A percentile compares a stretch with the other conserved stretches of the same genome.
Conservation (phyloP, 2,797 vertebrate species). For the Sarcophilus harrisii region DNA sequence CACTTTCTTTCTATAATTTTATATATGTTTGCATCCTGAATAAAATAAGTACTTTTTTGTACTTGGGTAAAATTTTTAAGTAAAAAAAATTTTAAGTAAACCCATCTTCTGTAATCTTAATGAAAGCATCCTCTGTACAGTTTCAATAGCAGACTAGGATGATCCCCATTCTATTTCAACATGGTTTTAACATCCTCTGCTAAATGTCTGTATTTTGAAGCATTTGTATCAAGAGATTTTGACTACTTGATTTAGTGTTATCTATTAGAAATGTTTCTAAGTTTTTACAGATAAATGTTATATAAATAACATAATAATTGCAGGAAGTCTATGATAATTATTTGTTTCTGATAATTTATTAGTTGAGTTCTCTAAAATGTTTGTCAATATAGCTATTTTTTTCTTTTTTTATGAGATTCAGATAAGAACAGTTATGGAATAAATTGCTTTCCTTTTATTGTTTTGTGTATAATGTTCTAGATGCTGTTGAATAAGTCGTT, state of each 20-base stretch:
- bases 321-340: not conserved
- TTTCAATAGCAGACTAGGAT: not conserved
- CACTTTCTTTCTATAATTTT: not conserved
- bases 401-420: not conserved
- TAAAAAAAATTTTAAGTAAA: too few relatives aligned
- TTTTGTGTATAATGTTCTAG: not conserved
- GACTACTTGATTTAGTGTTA: not conserved
- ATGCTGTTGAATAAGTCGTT: not conserved
- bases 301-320: not conserved
- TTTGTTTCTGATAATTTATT: not conserved
- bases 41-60: not conserved
- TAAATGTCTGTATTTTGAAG: not conserved
- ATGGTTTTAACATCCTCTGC: not conserved
- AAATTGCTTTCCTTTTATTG: not conserved
- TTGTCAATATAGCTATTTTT: not conserved
- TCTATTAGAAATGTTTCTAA: not conserved
- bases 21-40: not conserved
- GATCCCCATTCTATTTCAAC: not conserved
- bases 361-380: not conserved
- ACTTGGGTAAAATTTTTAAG: not conserved
- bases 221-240: not conserved
- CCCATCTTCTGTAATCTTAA: not conserved
- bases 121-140: not conserved
- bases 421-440: not conserved
- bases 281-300: not conserved